Conservation (phyloP, 2,797 vertebrate species). For the Tadarida brasiliensis region DNA sequence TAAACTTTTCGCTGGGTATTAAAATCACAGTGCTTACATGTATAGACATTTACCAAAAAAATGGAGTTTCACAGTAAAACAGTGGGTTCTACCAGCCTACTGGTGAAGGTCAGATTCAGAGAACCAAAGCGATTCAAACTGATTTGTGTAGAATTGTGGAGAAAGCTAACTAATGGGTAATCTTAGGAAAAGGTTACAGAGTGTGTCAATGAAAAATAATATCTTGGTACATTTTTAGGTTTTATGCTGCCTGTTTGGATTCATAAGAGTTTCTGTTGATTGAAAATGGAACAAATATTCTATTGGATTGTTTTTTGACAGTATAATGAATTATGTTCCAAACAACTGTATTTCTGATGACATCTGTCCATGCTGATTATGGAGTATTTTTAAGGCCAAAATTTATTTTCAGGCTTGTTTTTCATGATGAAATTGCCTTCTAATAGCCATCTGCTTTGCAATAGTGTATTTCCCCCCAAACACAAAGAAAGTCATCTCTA, state of each 20-base stretch:
- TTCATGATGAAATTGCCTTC: not conserved
- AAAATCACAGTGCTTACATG: not conserved
- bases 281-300: not conserved
- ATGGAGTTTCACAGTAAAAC: not conserved
- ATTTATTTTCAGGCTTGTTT: not conserved
- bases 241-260: not conserved
- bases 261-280: not conserved
- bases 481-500: slow-evolving; percentile 28
- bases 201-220: not conserved
- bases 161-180: too few species aligned
- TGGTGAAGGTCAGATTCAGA: not conserved
- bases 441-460: not conserved
- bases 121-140: not conserved
- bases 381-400: not conserved
- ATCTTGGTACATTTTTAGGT: not conserved
- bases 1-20: not conserved
- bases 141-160: not conserved
- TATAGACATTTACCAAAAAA: not conserved
- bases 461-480: not conserved
- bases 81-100: not conserved
- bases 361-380: not conserved
- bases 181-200: not conserved
- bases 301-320: not conserved
- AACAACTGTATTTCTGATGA: not conserved
- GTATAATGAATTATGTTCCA: slow-evolving; percentile 20